Evolutionary conservation across 2,113 vertebrate genomes (phyloP), one percentile per base, ranked within the genome.

Genomic region (Eulemur rufifrons): DNA sequence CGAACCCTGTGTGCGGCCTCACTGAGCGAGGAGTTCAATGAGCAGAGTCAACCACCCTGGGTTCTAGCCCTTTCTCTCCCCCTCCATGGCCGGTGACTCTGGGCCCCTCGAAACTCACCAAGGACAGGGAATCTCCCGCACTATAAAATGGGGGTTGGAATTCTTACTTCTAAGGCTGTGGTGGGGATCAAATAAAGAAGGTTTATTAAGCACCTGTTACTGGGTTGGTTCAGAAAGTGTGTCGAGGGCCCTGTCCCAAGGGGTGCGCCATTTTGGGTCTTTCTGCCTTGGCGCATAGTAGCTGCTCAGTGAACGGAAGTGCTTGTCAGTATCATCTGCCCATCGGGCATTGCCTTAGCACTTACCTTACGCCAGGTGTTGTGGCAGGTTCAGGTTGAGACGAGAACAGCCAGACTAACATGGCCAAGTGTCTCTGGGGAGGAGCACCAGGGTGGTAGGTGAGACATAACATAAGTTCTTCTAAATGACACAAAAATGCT

Each of bases 1-100:
- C 0, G 45, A 71, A 47, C 42, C 47, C 9, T 0, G 18, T 61
- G 8, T 29, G 17, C 34, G 21, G 39, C 8, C 29, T 64, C 64
- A 0, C 0, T 1, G 59, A 5, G 63, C 1, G 6, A 18, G 39
- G 20, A 17, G 18, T 15, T 11, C 47, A 8, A 7, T 0, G 29
- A n/a, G 56, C 4, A 6, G 1, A 18, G 25, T 50, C 11, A 9
- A n/a, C 52, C 6, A 0, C 0, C 29, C 45, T 5, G 10, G 18
- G 37, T 2, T 18, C 50, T 5, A 0, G 6, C 5, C 59, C 13
- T 23, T 54, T 32, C 47, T 77, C n/a, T 42, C 15, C 23, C 29
- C 9, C 11, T 20, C 1, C 0, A 25, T 18, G 23, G 10, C 73
- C 0, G 0, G 50, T 39, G 80, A 64, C 32, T 3, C 34, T 39